Evolutionary conservation across 2,113 vertebrate genomes (phyloP).

Genomic region (Poicephalus meyeri): DNA sequence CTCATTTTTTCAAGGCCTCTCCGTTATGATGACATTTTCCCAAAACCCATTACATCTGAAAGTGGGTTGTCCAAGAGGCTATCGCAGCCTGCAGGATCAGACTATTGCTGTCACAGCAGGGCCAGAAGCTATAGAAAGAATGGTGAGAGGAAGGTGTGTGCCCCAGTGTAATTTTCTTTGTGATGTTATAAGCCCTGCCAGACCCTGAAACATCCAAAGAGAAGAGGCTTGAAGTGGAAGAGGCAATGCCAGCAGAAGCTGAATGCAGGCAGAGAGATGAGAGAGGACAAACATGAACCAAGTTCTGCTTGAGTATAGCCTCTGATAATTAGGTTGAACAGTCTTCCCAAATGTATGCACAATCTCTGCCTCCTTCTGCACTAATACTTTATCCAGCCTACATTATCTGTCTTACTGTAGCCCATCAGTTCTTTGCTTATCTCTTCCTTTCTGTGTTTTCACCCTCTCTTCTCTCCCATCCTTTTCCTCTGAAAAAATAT

Average conservation of each 20-base stretch:
- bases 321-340: not conserved
- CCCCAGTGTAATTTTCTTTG: not conserved
- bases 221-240: not conserved
- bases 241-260: not conserved
- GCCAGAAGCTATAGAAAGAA: not conserved
- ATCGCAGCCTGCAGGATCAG: not conserved
- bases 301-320: not conserved
- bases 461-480: not conserved
- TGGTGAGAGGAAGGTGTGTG: not conserved
- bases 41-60: not conserved
- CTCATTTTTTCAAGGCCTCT: not conserved
- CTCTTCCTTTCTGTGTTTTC: constrained; percentile 3
- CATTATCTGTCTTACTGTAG: rapidly evolving
- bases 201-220: not conserved
- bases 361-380: not conserved
- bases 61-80: not conserved
- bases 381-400: not conserved
- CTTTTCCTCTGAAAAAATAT: constrained; percentile 27
- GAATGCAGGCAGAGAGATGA: not conserved
- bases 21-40: not conserved
- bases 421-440: not conserved
- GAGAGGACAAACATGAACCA: not conserved
- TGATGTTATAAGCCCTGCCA: not conserved
- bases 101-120: not conserved
- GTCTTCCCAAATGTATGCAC: not conserved